Evolutionary conservation across 2,888 invertebrate genomes (phyloP).

Genomic region (Folsomia manolachei): DNA sequence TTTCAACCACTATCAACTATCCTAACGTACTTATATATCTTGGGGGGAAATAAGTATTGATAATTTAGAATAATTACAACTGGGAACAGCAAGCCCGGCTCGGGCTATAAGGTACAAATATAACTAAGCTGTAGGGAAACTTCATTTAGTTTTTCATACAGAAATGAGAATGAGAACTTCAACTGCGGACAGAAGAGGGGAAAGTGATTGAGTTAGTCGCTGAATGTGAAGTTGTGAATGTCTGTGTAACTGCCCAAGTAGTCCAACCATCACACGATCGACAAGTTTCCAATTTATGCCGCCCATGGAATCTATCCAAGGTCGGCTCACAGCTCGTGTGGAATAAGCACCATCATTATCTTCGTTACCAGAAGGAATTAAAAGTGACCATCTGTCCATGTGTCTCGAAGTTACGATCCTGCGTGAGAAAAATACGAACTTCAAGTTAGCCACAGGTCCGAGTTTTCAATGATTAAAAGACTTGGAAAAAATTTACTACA

Average conservation of each 20-base stretch:
- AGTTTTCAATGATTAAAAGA: constrained; percentile 11
- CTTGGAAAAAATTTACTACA: no score
- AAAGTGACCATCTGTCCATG: constrained; percentile 19
- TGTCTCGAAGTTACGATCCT: constrained; percentile 23
- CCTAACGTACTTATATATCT: no score
- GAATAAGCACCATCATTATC: no score
- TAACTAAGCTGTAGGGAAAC: no score
- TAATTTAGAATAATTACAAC: no score
- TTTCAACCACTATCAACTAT: no score
- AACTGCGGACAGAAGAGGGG: constrained; percentile 25
- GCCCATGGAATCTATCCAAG: constrained; percentile 32
- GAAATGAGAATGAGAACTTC: constrained; percentile 28
- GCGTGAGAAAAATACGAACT: neutral
- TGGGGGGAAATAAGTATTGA: no score
- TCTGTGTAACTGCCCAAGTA: constrained; percentile 30
- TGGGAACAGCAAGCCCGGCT: no score
- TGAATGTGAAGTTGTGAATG: constrained; percentile 23
- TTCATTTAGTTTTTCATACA: constrained; percentile 18
- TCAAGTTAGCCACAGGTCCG: no score
- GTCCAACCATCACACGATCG: constrained; percentile 23
- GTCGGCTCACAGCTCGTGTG: constrained; percentile 35
- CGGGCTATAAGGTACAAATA: no score
- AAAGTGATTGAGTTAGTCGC: constrained; percentile 19
- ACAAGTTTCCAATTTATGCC: constrained; percentile 34
- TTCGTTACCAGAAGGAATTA: no score